Evolutionary conservation across 2,797 vertebrate genomes (phyloP).

Genomic region (Thalassophryne amazonica): DNA sequence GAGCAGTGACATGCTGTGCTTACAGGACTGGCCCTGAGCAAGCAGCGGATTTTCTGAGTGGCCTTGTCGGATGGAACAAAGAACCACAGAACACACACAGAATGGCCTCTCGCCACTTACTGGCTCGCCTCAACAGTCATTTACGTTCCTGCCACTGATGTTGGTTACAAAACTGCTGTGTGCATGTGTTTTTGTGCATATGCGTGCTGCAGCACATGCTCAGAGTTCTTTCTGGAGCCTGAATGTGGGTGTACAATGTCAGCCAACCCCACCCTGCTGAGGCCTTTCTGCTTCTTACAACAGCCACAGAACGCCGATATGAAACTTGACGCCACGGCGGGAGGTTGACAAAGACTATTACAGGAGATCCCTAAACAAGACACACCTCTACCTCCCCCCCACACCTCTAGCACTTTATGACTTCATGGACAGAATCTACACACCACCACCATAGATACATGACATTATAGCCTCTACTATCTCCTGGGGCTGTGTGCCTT

Average conservation of each 20-base stretch:
- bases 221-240: slow-evolving; percentile 22
- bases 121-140: slow-evolving; percentile 59
- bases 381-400: slow-evolving; percentile 46
- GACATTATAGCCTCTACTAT: slow-evolving; percentile 33
- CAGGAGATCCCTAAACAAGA: slow-evolving; percentile 44
- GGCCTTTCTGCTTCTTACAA: slow-evolving; percentile 51
- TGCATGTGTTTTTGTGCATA: slow-evolving; percentile 15
- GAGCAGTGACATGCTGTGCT: slow-evolving; percentile 51
- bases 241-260: slow-evolving; percentile 41
- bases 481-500: slow-evolving; percentile 37
- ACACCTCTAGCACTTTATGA: slow-evolving; percentile 44
- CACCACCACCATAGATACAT: slow-evolving; percentile 49
- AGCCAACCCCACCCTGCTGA: slow-evolving; percentile 46
- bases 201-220: slow-evolving; percentile 1
- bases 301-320: slow-evolving; percentile 57
- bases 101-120: slow-evolving; percentile 45
- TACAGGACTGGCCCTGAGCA: slow-evolving; percentile 45
- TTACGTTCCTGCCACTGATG: slow-evolving; percentile 45
- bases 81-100: slow-evolving; percentile 58
- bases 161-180: slow-evolving; percentile 49
- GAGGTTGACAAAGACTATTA: slow-evolving; percentile 81
- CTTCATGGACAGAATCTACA: slow-evolving; percentile 44
- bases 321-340: slow-evolving; percentile 75
- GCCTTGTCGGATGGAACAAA: slow-evolving; percentile 62
- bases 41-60: slow-evolving; percentile 44